Base-by-base conservation (phyloP, 1,140 invertebrate species). In the Bombus vancouverensis region DNA sequence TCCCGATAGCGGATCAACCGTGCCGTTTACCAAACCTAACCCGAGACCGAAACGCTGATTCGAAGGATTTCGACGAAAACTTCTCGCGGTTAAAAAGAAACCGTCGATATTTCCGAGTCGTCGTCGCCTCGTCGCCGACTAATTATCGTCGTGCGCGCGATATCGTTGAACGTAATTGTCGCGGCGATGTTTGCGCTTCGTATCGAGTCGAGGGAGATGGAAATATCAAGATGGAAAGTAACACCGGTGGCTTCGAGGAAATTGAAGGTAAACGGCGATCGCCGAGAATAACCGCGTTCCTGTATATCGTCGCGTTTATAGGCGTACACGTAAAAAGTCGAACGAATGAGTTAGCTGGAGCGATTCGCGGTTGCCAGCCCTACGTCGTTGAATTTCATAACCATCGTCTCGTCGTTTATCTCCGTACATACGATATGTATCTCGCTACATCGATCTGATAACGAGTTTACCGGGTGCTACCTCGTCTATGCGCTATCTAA, bases 401-500 rank as follows among this genome's bases (percentile, higher is more conserved):
- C 57, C 59, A 32, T 70, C 57, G 37, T 9, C 68, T 85, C 65
- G 75, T 84, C 65, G 82, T 84, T 84, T 79, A 83, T 83, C 81
- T 76, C 73, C 32, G 15, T 37, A 62, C 82, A 81, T 34, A 42
- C 70, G 83, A 85, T 85, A 85, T 72, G 83, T 81, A 85, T 85
- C 77, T 80, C 34, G 78, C 70, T 57, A 85, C 78, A 85, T 85
- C 83, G 78, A 85, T 81, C 83, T 81, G 83, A 85, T 85, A 85
- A 85, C 83, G 70, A 53, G 77, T 81, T 85, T 85, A 85, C 83
- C 32, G 68, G 78, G 70, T 85, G 78, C 70, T 85, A 81, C 70
- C 83, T 85, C 59, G 83, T 81, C 78, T 85, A 81, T 81, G 44
- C 83, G 83, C 70, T 85, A 81, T 85, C 83, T 57, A 85, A 81